Evolutionary conservation across 1,140 invertebrate species (phyloP).

Genomic region (Aphaenogaster floridana): DNA sequence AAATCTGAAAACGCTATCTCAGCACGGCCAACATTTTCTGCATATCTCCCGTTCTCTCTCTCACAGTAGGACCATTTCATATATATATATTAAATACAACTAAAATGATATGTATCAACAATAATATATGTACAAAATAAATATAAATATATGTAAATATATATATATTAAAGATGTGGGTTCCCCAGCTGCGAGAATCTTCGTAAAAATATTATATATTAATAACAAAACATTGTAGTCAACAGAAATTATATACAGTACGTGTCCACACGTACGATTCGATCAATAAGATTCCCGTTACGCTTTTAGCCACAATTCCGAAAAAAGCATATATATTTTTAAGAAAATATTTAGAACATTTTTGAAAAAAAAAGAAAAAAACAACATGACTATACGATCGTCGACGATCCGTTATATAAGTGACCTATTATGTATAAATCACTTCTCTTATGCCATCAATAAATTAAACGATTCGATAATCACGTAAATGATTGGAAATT

Average conservation of each 20-base stretch:
- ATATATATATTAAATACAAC: constrained; percentile 67
- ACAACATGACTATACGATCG: constrained; percentile 12
- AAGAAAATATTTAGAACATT: constrained; percentile 9
- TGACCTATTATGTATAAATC: constrained; percentile 4
- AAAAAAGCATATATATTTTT: neutral
- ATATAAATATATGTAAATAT: constrained; percentile 65
- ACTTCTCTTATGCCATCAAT: neutral
- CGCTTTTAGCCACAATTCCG: neutral
- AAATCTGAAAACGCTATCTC: constrained; percentile 57
- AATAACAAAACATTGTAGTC: constrained; percentile 59
- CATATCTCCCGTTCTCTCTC: constrained; percentile 45
- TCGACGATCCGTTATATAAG: constrained; percentile 2
- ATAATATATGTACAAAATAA: constrained; percentile 67
- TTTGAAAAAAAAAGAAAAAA: neutral
- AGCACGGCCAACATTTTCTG: constrained; percentile 65
- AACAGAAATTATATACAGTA: constrained; percentile 61
- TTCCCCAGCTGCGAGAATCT: constrained; percentile 45
- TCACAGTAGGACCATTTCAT: constrained; percentile 61
- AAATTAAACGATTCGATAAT: constrained; percentile 46
- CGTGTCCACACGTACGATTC: constrained; percentile 34
- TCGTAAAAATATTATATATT: constrained; percentile 52
- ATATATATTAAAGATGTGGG: constrained; percentile 41
- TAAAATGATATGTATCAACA: constrained; percentile 74
- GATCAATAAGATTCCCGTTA: constrained; percentile 34
- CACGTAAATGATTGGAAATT: constrained; percentile 5